Conservation (phyloP, 2,113 vertebrate genomes). For the Xyliphius kryptos region DNA sequence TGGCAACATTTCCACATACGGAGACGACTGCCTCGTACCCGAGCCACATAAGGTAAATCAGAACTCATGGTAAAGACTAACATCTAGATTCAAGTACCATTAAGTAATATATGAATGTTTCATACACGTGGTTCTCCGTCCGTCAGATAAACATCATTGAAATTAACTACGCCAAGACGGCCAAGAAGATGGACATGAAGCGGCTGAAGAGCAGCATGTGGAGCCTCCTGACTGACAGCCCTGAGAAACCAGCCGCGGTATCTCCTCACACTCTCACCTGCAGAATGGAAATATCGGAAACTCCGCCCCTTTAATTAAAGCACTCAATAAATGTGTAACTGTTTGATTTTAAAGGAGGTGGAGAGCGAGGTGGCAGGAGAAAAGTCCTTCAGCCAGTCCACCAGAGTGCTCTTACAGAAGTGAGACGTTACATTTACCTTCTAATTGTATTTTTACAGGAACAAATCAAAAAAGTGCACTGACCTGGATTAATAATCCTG, state of each 20-base stretch:
- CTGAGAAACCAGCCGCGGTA: slow-evolving; percentile 53
- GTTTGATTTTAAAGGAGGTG: slow-evolving; percentile 45
- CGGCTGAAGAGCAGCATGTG: slow-evolving; percentile 84
- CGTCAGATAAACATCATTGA: slow-evolving; percentile 78
- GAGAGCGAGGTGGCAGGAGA: slow-evolving; percentile 54
- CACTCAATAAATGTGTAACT: neutral
- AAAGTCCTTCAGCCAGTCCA: slow-evolving; percentile 67
- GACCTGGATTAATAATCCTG: too few relatives aligned
- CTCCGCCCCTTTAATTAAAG: neutral
- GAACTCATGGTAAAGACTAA: too few relatives aligned
- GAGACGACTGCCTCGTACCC: slow-evolving; percentile 76
- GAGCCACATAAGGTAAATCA: slow-evolving; percentile 79
- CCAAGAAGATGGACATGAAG: slow-evolving; percentile 95
- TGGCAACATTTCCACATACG: slow-evolving; percentile 57
- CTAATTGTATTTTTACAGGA: neutral
- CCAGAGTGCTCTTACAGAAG: slow-evolving; percentile 63
- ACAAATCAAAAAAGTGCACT: neutral
- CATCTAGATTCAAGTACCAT: too few relatives aligned
- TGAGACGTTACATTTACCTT: too few relatives aligned
- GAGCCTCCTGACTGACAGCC: slow-evolving; percentile 68
- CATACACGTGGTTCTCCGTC: neutral
- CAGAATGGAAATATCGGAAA: neutral
- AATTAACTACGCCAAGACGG: slow-evolving; percentile 82
- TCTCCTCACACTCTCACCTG: neutral
- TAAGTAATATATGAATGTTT: neutral